phyloP scores from a whole-genome alignment of 2,797 vertebrate genomes.

The Enteromius afrohamiltoni region DNA sequence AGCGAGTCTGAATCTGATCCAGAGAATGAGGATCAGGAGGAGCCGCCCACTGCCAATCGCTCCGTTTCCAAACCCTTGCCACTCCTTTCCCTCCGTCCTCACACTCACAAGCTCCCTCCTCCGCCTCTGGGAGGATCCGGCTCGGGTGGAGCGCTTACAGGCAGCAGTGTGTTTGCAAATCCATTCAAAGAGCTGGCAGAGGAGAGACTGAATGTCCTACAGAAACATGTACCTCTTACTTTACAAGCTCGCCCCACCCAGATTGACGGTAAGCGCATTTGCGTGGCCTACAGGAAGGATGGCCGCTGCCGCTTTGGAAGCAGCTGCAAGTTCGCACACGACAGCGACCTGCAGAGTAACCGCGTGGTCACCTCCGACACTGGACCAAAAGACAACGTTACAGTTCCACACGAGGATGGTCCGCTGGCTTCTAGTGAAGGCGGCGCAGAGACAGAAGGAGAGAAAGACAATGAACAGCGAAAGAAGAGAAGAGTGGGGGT shows the following conservation, averaged over 20 bases:
- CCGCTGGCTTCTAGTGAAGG: conserved; percentile 41
- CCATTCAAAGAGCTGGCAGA: conserved; percentile 79
- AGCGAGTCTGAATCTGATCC: conserved; percentile 70
- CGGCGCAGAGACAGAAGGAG: conserved; percentile 34
- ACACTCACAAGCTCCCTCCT: conserved; percentile 68
- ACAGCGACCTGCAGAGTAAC: conserved; percentile 78
- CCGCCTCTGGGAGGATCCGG: conserved; percentile 66
- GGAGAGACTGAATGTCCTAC: conserved; percentile 76
- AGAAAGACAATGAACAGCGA: conserved; percentile 58
- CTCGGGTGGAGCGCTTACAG: conserved; percentile 38
- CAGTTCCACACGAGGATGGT: background rate
- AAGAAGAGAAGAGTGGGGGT: conserved; percentile 80
- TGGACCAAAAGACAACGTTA: background rate
- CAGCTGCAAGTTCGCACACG: conserved; percentile 84
- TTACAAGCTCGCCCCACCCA: conserved; percentile 75
- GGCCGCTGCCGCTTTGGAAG: conserved; percentile 83
- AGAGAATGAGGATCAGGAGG: conserved; percentile 61
- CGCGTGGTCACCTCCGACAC: background rate
- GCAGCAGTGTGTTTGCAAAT: conserved; percentile 80
- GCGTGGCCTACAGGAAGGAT: conserved; percentile 79
- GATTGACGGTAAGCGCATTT: conserved; percentile 78
- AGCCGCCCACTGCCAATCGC: background rate
- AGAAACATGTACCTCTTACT: conserved; percentile 84
- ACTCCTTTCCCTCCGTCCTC: background rate
- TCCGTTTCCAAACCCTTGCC: background rate